Base-by-base conservation (phyloP, 1,140 invertebrate genomes). In the Diachasma alloeum region DNA sequence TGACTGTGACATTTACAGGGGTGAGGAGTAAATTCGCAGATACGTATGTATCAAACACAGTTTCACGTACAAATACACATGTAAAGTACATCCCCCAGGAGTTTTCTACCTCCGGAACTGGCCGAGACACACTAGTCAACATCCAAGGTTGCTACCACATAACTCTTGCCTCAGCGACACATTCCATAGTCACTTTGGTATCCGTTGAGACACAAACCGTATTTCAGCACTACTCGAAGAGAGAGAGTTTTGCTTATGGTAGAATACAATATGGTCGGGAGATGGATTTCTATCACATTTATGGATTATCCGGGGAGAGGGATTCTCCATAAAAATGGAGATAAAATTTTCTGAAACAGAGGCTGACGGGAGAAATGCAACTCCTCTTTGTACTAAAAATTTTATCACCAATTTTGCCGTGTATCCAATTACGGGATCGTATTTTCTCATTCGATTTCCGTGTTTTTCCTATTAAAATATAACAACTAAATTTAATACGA, bases 101-200 rank as follows among this genome's bases (percentile, higher is more conserved):
- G 37, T 31, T 24, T 67, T 37, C 26, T 46, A 26, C 70, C 46
- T 42, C 31, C 68, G 68, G 74, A 71, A 76, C 63, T 76, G 68
- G 46, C 48, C 63, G 26, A 76, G 67, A 53, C 66, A 53, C 66
- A 69, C 63, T 71, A 59, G 46, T 76, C 74, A 70, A 75, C 74
- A 69, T 46, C 74, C 74, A 69, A 69, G 74, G 68, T 71, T 71
- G 63, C 68, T 63, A 76, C 63, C 17, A 31, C 48, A 59, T 71
- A 76, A 76, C 68, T 71, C 74, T 76, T 71, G 74, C 74, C 68
- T 76, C 37, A 37, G 39, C 74, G 68, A 76, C 67, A 71, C 74
- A 76, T 76, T 76, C 68, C 48, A 69, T 13, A 76, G 46, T 76
- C 68, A 56, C 37, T 70, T 31, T 22, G 26, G 17, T 76, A 71